phyloP scores from a whole-genome alignment of 2,797 vertebrate genomes.

The Peromyscus aztecus region DNA sequence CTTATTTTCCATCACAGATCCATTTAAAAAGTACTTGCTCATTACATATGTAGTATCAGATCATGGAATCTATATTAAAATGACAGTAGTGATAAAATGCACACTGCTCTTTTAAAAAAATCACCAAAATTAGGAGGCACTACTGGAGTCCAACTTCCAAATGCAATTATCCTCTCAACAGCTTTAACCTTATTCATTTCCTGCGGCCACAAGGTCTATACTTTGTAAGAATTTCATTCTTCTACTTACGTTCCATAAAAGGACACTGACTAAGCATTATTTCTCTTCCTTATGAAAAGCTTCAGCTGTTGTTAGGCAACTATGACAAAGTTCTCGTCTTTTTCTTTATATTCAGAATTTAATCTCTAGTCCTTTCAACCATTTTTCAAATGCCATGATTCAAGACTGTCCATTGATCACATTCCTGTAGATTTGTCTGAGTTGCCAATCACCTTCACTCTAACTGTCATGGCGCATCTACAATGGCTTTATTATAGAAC shows the following conservation, averaged over 20 bases:
- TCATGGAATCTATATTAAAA: conserved; percentile 21
- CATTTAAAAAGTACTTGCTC: conserved; percentile 16
- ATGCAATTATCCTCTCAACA: not conserved
- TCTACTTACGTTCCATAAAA: conserved; percentile 2
- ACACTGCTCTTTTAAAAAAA: not conserved
- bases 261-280: not conserved
- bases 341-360: not conserved
- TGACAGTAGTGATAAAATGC: not conserved
- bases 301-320: not conserved
- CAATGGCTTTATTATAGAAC: not conserved
- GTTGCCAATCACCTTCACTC: not conserved
- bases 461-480: not conserved
- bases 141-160: not conserved
- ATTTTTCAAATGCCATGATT: not conserved
- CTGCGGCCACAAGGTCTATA: not conserved
- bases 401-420: not conserved
- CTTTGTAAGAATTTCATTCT: not conserved
- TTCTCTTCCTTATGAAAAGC: conserved; percentile 5
- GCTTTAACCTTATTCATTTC: not conserved
- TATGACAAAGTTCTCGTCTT: not conserved
- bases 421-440: not conserved
- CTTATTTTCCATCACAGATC: not conserved
- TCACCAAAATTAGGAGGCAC: not conserved
- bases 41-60: not conserved
- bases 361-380: not conserved